Conservation (phyloP, 2,888 invertebrate genomes). For the Kryphioiulus occultus region DNA sequence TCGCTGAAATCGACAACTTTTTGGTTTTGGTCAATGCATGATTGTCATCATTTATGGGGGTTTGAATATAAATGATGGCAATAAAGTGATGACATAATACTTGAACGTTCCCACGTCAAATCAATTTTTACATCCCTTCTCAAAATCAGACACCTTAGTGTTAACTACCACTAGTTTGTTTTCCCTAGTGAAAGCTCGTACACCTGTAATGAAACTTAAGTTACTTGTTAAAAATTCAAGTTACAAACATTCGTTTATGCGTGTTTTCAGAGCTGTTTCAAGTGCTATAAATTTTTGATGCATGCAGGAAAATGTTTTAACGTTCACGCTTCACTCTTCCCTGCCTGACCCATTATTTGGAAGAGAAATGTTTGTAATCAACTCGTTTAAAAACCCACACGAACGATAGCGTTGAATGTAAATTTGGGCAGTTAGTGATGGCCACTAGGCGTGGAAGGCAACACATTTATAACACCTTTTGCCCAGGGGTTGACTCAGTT, state of each 20-base stretch:
- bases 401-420: background rate
- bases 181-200: no score
- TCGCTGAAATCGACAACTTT: no score
- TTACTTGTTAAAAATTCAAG: no score
- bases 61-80: no score
- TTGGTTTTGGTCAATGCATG: no score
- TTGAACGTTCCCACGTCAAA: no score
- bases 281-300: background rate
- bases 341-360: background rate
- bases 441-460: slow-evolving; percentile 30
- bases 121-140: no score
- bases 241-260: background rate
- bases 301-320: background rate
- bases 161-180: background rate
- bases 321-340: background rate
- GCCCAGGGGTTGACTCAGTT: background rate
- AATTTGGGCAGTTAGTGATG: background rate
- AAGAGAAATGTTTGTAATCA: background rate
- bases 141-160: background rate
- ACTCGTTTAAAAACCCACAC: background rate
- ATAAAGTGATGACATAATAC: no score
- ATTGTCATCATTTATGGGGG: no score
- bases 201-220: no score
- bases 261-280: background rate
- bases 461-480: slow-evolving; percentile 13